Percentiles rank a stretch among this genome's conserved stretches.
phyloP scores from a whole-genome alignment of 1,140 invertebrate genomes.

The Bacillus rossius region DNA sequence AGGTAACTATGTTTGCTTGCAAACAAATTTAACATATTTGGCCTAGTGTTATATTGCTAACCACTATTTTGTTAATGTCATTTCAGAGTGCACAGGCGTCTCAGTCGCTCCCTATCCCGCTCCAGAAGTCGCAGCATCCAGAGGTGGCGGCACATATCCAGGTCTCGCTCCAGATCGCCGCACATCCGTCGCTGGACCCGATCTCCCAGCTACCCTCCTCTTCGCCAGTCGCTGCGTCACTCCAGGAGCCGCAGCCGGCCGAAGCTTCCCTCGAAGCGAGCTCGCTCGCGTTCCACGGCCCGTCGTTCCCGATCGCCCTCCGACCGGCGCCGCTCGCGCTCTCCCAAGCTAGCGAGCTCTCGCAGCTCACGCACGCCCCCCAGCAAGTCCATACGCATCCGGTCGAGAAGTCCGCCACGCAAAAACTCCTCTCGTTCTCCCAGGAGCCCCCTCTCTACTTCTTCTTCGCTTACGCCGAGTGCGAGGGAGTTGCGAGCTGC shows the following conservation, averaged over 20 bases:
- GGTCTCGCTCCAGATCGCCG: constrained; percentile 40
- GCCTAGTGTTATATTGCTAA: too few relatives aligned
- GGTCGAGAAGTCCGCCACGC: constrained; percentile 20
- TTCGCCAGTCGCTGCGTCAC: constrained; percentile 3
- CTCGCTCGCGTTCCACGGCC: constrained; percentile 2
- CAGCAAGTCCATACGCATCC: constrained; percentile 1
- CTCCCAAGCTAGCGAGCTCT: constrained; percentile 27
- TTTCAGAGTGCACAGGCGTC: constrained; percentile 7
- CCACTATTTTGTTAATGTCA: too few relatives aligned
- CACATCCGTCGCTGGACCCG: constrained; percentile 22
- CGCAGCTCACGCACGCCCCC: constrained; percentile 32
- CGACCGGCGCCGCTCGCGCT: constrained; percentile 13
- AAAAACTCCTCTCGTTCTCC: constrained; percentile 9
- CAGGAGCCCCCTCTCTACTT: constrained; percentile 10
- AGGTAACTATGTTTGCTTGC: too few relatives aligned
- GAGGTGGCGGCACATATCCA: constrained; percentile 37
- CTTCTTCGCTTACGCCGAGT: constrained; percentile 3
- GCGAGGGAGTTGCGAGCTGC: constrained; percentile 32
- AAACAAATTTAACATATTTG: too few relatives aligned
- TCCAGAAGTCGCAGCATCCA: constrained; percentile 40
- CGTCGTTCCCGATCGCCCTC: constrained; percentile 5
- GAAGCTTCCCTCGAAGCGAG: neutral
- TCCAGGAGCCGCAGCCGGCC: constrained; percentile 12
- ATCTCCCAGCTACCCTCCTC: constrained; percentile 9
- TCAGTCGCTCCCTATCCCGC: constrained; percentile 32